Evolutionary conservation across 2,113 vertebrate species (phyloP).

Genomic region (Ivindomyrus marchei): DNA sequence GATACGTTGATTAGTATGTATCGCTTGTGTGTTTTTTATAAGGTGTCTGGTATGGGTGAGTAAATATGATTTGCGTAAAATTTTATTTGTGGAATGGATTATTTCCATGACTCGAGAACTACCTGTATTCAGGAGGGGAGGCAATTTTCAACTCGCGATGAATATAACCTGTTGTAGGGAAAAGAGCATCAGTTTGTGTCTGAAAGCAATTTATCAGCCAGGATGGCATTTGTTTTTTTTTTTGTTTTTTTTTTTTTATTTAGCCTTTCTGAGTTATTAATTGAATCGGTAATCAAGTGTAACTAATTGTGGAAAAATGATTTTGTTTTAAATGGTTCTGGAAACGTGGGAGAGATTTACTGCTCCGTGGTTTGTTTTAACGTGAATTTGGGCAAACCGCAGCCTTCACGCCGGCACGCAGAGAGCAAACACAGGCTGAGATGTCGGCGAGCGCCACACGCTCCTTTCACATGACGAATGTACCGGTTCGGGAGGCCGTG

Average conservation of each 20-base stretch:
- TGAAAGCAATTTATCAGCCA: not conserved
- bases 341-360: not conserved
- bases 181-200: not conserved
- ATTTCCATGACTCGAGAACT: not conserved
- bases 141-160: not conserved
- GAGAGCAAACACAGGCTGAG: not conserved
- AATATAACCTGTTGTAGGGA: not conserved
- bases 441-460: not conserved
- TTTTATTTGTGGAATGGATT: not conserved
- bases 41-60: not conserved
- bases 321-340: not conserved
- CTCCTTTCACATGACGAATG: not conserved
- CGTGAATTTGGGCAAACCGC: not conserved
- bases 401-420: not conserved
- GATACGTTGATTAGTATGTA: not conserved
- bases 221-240: not conserved
- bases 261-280: not conserved
- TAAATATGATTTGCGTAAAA: not conserved
- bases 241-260: not conserved
- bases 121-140: not conserved
- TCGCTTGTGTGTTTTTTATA: not conserved
- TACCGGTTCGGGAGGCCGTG: conserved; percentile 55
- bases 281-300: not conserved
- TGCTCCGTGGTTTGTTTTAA: not conserved
- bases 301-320: not conserved